Conservation (phyloP, 2,888 invertebrate genomes). For the Coelinius sp. region DNA sequence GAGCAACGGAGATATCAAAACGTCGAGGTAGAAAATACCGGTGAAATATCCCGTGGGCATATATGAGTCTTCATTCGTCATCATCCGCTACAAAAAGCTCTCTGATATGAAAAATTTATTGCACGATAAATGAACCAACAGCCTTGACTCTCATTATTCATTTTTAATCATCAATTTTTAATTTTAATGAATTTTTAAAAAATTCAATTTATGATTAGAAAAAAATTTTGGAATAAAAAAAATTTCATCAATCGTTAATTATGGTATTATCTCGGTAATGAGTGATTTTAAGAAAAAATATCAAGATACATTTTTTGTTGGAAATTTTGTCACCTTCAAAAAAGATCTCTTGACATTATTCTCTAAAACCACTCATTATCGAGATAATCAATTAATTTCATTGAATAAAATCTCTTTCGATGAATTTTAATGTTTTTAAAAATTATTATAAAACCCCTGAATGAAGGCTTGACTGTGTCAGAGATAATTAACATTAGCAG, state of each 20-base stretch:
- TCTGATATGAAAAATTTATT: not conserved
- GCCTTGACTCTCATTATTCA: not conserved
- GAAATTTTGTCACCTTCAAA: too few relatives aligned
- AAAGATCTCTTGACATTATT: too few relatives aligned
- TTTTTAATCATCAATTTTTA: not conserved
- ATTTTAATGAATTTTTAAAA: not conserved
- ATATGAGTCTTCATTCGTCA: conserved; percentile 40
- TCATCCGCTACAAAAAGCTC: not conserved
- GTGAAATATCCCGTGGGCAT: not conserved
- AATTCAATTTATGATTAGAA: not conserved
- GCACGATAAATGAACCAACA: not conserved
- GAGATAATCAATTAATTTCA: too few relatives aligned
- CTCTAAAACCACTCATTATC: too few relatives aligned
- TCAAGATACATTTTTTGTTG: too few relatives aligned
- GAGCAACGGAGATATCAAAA: conserved; percentile 1
- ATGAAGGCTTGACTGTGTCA: not conserved
- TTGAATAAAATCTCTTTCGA: too few relatives aligned
- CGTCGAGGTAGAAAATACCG: not conserved
- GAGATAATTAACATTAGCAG: not conserved
- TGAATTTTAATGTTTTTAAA: too few relatives aligned
- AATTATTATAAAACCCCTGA: not conserved
- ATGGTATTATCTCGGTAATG: too few relatives aligned
- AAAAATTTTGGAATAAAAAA: not conserved
- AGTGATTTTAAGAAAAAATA: too few relatives aligned
- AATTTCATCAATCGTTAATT: too few relatives aligned